Evolutionary conservation across 2,888 invertebrate species (phyloP), one percentile per base, ranked within the genome.

Genomic region (Lithophane ornitopus): DNA sequence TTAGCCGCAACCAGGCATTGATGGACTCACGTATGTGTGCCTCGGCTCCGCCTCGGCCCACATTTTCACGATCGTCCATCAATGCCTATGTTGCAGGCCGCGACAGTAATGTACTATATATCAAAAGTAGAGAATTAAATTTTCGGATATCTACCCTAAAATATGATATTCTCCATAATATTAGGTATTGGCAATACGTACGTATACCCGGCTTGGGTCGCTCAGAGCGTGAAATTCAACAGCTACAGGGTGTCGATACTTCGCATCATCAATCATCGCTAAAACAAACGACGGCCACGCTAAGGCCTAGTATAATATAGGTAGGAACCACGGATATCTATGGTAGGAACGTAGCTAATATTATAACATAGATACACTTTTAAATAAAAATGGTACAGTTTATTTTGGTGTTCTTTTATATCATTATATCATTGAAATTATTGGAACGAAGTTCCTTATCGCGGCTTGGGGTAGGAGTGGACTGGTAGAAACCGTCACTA

Each of bases 181-280:
- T 34, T 14, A 34, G 34, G 34, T 34, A 22, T 41, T 12, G 41
- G 59, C 7, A 52, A 28, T 3, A 59, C 39, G 12, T 26, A 34
- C 34, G 34, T 34, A 34, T 34, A 12, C 44, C 26, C 1, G 22
- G 54, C n/a, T 26, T 1, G 66, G 52, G 0, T 12, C 66, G 49
- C 52, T 59, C 34, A 44, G 34, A 65, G 58, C 52, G 59, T 66
- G 76, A 65, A 59, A 59, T 76, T 76, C 66, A 66, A 34, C 44
- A 61, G 61, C 76, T 44, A 16, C 46, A 26, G 61, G 39, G 19
- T 58, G 49, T 69, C 56, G 77, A 76, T 69, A 69, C 39, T 41
- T 58, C n/a, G 49, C 26, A n/a, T 58, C 77, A 76, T 77, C 77
- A 69, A 76, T 69, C 77, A 77, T 68, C 54, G 14, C 26, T 67